A percentile compares a stretch with the other conserved stretches of the same genome.
Conservation (phyloP, 2,888 invertebrate species). For the Lochmaea capreae region DNA sequence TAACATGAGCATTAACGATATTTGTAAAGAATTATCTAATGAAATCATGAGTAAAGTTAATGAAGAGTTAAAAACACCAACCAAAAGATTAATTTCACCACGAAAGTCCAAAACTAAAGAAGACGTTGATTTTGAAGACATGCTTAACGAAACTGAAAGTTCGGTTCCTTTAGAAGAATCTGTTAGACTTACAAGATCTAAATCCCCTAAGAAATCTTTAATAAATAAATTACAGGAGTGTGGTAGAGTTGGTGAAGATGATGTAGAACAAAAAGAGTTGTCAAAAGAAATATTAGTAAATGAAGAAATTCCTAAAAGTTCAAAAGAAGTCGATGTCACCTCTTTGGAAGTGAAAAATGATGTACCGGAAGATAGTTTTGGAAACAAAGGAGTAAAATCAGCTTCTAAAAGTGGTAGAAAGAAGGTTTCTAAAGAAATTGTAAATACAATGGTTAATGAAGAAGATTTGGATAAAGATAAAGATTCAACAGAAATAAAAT, state of each 20-base stretch:
- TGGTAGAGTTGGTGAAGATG: neutral
- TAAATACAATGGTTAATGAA: no score
- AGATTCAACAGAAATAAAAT: no score
- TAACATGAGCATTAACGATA: neutral
- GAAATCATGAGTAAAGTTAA: neutral
- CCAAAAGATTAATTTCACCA: neutral
- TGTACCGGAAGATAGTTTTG: neutral
- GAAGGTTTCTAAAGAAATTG: neutral
- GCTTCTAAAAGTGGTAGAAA: neutral
- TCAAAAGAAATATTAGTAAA: no score
- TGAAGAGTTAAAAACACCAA: neutral
- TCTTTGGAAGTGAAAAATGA: neutral
- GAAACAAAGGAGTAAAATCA: neutral
- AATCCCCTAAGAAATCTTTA: slow-evolving; percentile 11
- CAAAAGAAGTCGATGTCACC: no score
- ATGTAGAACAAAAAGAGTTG: neutral
- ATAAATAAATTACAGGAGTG: neutral
- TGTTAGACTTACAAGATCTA: slow-evolving; percentile 9
- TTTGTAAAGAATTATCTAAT: no score
- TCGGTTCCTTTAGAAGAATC: neutral
- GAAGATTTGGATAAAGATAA: no score
- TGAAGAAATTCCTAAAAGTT: no score
- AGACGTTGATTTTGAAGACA: neutral
- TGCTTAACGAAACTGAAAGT: neutral
- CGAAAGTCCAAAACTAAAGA: neutral